Base-by-base conservation (phyloP, 2,888 invertebrate genomes). In the Epinotia brunnichana region DNA sequence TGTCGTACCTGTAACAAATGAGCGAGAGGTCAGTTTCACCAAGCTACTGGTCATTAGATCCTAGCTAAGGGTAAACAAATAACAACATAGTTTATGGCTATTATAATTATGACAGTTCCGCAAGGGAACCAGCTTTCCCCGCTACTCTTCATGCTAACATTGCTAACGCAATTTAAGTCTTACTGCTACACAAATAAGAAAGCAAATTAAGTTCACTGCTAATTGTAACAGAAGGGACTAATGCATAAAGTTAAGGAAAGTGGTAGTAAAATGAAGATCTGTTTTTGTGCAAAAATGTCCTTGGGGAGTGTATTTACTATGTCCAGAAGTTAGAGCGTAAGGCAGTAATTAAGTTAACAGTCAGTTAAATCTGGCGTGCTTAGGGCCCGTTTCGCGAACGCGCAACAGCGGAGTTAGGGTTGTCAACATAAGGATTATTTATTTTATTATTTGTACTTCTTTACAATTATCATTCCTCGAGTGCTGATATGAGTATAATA, bases 321-420 rank as follows among this genome's bases (percentile, higher is more conserved):
- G 66, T 62, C 57, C 56, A 63, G 57, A 63, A 73, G 68, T 73
- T 74, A 53, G 66, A 61, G 66, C 59, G 73, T 73, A 74, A 80
- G 79, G 77, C 78, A 78, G 79, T 86, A 87, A 88, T 88, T 87
- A 88, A 85, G 82, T 84, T 80, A 83, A 83, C 83, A 81, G 81
- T 78, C 80, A 83, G 84, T 86, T 85, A 87, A 87, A 87, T 84
- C 83, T 89, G 82, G 89, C 89, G 86, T 89, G 89, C 76, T 80
- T 76, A 79, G 81, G 79, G 79, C 80, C 82, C 81, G 84, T 89
- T 90, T 82, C 85, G 85, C 82, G 53, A 67, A 66, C 11, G 56
- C 44, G 48, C 15, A 54, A 54, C n/a, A 41, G 29, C 41, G 39
- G 66, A 41, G 21, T 35, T 57, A 63, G 56, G 70, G 70, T 57